These are phyloP conservation scores for Pelmatolapia mariae DNA, from an alignment of 2,113 vertebrate species.

Conservation along the genomic window DNA sequence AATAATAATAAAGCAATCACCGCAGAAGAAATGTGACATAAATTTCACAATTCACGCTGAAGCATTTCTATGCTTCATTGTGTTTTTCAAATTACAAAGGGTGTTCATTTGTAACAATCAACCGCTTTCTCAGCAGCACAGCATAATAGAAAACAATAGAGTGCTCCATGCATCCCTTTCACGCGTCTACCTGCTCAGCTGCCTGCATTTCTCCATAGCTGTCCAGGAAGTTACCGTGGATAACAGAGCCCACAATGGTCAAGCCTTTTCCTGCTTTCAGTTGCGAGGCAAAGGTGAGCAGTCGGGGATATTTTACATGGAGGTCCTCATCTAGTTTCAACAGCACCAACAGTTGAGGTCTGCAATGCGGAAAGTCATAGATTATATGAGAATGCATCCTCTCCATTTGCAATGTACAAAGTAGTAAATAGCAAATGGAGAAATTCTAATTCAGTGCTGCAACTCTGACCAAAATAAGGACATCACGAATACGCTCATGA, in stretches of 20 bases:
- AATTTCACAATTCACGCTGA: background rate
- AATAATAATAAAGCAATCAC: background rate
- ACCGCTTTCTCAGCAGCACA: background rate
- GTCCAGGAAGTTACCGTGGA: conserved; percentile 94
- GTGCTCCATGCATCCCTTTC: background rate
- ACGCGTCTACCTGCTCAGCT: conserved; percentile 84
- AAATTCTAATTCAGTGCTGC: background rate
- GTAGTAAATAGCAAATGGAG: background rate
- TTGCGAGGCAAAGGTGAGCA: conserved; percentile 96
- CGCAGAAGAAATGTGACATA: background rate
- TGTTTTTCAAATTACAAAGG: background rate
- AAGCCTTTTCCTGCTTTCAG: conserved; percentile 96
- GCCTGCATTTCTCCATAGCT: conserved; percentile 94
- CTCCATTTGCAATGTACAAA: background rate
- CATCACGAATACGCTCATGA: background rate
- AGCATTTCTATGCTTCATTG: background rate
- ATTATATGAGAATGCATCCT: background rate
- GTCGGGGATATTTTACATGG: conserved; percentile 92
- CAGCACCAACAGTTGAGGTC: conserved; percentile 92
- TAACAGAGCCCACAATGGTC: conserved; percentile 92
- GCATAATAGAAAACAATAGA: background rate
- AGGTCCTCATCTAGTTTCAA: conserved; percentile 96
- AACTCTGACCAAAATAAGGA: background rate
- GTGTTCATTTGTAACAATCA: background rate
- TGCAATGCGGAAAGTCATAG: conserved; percentile 34